These are phyloP conservation scores for Cryptosula pallasiana DNA, from an alignment of 2,888 invertebrate genomes.

Conservation along the genomic window DNA sequence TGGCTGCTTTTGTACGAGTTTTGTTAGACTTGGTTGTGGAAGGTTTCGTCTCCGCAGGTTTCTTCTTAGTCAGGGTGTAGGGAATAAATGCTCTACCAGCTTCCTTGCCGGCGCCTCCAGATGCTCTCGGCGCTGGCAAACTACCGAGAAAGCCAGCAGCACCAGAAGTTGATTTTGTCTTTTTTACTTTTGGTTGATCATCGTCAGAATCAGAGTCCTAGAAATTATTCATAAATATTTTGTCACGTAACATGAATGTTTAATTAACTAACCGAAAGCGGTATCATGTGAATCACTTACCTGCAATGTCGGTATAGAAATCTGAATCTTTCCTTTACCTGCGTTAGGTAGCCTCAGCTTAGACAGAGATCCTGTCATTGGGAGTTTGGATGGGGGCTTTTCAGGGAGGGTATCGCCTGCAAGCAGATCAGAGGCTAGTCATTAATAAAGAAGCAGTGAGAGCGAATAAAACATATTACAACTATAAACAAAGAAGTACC, in stretches of 20 bases:
- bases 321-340: constrained; percentile 6
- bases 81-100: neutral
- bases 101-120: neutral
- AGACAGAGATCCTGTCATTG: neutral
- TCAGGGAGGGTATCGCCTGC: neutral
- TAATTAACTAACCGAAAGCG: too few species aligned
- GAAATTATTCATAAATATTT: neutral
- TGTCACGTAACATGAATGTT: too few species aligned
- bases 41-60: neutral
- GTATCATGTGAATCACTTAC: neutral
- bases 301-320: constrained; percentile 8
- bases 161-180: neutral
- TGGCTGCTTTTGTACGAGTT: neutral
- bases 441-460: neutral
- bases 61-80: constrained; percentile 4
- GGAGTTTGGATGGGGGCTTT: neutral
- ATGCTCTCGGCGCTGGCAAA: neutral
- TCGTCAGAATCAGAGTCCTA: constrained; percentile 16
- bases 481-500: neutral
- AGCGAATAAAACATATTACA: neutral
- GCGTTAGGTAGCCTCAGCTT: neutral
- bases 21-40: neutral
- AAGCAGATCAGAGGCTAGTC: neutral
- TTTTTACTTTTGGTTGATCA: constrained; percentile 7
- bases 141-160: constrained; percentile 9